phyloP scores from a whole-genome alignment of 2,797 vertebrate species.

The Clamator glandarius region DNA sequence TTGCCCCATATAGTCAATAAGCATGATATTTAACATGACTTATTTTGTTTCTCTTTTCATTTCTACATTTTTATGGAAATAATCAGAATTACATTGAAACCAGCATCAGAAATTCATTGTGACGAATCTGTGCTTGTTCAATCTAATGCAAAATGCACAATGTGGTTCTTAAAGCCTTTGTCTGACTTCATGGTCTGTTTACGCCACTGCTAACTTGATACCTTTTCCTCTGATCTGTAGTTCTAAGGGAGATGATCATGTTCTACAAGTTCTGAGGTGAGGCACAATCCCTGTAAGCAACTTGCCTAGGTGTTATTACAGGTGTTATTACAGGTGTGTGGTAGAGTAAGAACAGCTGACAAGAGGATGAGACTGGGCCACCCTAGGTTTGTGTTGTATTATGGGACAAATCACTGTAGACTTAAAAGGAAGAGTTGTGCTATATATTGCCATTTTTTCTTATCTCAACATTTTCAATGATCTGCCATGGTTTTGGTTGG shows the following conservation, averaged over 20 bases:
- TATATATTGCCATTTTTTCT: background rate
- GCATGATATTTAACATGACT: background rate
- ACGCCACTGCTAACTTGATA: background rate
- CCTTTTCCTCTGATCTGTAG: background rate
- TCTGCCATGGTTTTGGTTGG: background rate
- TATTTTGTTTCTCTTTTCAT: background rate
- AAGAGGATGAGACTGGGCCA: background rate
- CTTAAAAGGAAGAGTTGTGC: background rate
- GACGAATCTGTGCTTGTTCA: background rate
- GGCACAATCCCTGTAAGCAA: background rate
- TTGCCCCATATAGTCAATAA: background rate
- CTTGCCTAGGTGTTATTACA: background rate
- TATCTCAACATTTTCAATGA: background rate
- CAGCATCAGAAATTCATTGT: background rate
- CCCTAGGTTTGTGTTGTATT: background rate
- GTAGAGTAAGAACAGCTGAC: background rate
- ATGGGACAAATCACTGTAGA: background rate
- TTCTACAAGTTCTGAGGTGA: background rate
- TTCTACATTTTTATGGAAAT: background rate
- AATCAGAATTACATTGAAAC: background rate
- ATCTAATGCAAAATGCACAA: background rate
- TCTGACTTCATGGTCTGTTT: background rate
- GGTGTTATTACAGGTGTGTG: background rate
- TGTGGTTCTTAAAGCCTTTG: background rate
- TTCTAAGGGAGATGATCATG: background rate